Evolutionary conservation across 2,888 invertebrate genomes (phyloP), one percentile per base, ranked within the genome.

Genomic region (Drosophila borborema): DNA sequence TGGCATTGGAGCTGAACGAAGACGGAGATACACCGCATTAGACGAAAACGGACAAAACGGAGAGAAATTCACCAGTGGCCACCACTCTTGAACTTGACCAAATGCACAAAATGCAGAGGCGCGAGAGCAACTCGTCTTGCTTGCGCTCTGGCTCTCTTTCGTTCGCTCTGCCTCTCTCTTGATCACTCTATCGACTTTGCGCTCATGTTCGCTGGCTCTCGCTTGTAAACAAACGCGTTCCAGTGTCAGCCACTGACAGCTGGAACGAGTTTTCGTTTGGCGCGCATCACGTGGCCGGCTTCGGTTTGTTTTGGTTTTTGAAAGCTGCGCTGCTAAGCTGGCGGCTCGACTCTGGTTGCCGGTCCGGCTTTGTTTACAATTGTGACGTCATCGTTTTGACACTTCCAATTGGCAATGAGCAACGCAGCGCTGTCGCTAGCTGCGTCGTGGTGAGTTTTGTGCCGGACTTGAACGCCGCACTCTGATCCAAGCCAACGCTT

Each of bases 11-110:
- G 53, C 2, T 43, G 40, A 36, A 28, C 28, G 46, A 56, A 51
- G 34, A 34, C 34, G 34, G 18, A 18, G 34, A 55, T 51, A 55
- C 65, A 65, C 69, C 16, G 66, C 71, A 67, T 73, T 72, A 82
- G 77, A 62, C 48, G 58, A 16, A 56, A 66, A 60, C 62, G 41
- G 60, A 60, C 55, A 38, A 9, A 38, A 9, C 49, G 54, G 58
- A 55, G 72, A 63, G 68, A 80, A 86, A 81, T 60, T 55, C 72
- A 72, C 67, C 65, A 59, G 36, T 31, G 58, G 55, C 62, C 82
- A 90, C 87, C 90, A 88, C 86, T 81, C 81, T 89, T 90, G 90
- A 90, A 91, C 91, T 90, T 88, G 89, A 87, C 89, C 89, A 90
- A 90, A 90, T 90, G 84, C 80, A 88, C 78, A 89, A 89, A 82